Evolutionary conservation across 2,888 invertebrate species (phyloP), one percentile per base, ranked within the genome.

Genomic region (Tanypteryx hageni): DNA sequence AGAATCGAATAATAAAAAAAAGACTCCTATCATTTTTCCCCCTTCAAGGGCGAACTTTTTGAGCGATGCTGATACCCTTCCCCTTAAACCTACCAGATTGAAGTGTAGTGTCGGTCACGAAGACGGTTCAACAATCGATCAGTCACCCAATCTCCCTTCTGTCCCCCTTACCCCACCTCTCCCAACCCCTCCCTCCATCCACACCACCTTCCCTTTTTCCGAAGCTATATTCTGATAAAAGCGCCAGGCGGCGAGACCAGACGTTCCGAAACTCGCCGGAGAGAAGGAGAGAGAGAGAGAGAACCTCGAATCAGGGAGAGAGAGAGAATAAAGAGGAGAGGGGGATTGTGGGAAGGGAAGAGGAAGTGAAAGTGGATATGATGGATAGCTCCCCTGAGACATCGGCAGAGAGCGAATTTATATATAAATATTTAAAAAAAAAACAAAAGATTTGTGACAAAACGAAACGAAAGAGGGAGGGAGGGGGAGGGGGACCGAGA

Each of bases 401-500:
- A 83, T 83, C 57, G 83, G 83, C 83, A 83, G 83, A n/a, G n/a
- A 83, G 83, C 16, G 83, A 83, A 83, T 83, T 57, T 57, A 57
- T 83, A 83, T 83, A 83, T 56, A 56, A 56, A 14, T 83, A 44
- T 83, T 18, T 83, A 83, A 31, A 56, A 83, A 10, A 83, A 56
- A 83, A 83, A 83, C 44, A 44, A 83, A 83, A 83, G 18, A 57
- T 44, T 44, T 83, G 83, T 83, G 83, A 83, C 83, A 83, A 83
- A 83, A 57, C 83, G 83, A 31, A 57, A 18, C 83, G 56, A 83
- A 57, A 83, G 83, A 44, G 83, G 44, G 57, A 57, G 83, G 31
- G 57, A 83, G 57, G 44, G 44, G 44, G 44, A 44, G 44, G n/a
- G n/a, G n/a, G n/a, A n/a, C n/a, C n/a, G n/a, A 44, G 44, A 44